Base-by-base conservation (phyloP, 2,888 invertebrate genomes). In the Lucinisca nassula region DNA sequence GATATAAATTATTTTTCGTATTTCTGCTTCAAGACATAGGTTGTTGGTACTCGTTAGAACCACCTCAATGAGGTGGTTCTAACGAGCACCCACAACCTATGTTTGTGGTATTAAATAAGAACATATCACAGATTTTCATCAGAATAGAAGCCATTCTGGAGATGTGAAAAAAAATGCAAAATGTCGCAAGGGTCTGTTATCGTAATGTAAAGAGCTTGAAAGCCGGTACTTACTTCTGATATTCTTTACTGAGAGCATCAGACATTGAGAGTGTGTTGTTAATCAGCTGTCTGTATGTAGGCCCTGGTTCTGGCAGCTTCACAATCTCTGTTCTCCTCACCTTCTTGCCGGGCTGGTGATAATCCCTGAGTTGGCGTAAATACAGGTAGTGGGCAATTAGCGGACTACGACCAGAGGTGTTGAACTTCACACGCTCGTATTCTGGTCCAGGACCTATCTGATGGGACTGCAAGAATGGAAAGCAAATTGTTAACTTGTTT, bases 351-450 rank as follows among this genome's bases (percentile, higher is more conserved):
- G 93, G 93, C 79, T 94, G 93, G 49, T 93, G 89, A 70, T 90
- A 92, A 74, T 94, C 93, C 27, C 92, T 81, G 32, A 95, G 92
- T 75, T 95, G 93, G 74, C 93, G 91, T 93, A 95, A 93, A 87
- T 95, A 93, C 14, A 96, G 93, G 85, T 95, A 96, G 90, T 96
- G 96, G 0, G 95, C 92, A 37, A 96, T 95, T 14, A 96, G 93
- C 4, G 96, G 96, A 88, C 95, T 95, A 12, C 94, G 94, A 10
- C 95, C 96, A n/a, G 93, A 89, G 10, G 95, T 93, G 92, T 95
- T 95, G 88, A 96, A 96, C 87, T 93, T 92, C 1, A 95, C 95
- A n/a, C 95, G 85, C 87, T 95, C 95, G 79, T 94, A 93, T 27
- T 94, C 93, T 0, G 95, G 94, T 1, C 96, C 95, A 35, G 95